Evolutionary conservation across 2,113 vertebrate species (phyloP).

Genomic region (Etheostoma spectabile): DNA sequence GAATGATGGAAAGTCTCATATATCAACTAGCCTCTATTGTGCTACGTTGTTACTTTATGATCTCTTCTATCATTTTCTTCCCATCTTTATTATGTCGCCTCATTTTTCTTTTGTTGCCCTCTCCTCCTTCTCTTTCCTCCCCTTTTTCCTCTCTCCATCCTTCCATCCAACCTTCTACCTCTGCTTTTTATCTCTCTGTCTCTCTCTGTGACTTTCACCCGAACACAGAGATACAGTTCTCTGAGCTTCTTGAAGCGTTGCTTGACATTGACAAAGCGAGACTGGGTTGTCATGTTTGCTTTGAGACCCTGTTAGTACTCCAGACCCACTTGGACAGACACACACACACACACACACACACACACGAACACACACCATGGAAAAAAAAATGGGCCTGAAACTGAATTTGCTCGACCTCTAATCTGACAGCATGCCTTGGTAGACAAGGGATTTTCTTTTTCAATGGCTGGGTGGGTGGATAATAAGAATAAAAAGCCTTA

Average conservation of each 20-base stretch:
- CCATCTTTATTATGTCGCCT: not conserved
- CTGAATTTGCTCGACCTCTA: slow-evolving; percentile 79
- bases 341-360: slow-evolving; percentile 17
- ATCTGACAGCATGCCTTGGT: slow-evolving; percentile 87
- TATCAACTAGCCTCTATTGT: slow-evolving; percentile 88
- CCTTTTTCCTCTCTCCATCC: not conserved
- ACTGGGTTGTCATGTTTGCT: slow-evolving; percentile 92
- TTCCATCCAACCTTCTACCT: not conserved
- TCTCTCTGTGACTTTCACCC: slow-evolving; percentile 65
- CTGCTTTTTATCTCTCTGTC: not conserved
- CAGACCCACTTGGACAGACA: slow-evolving; percentile 64
- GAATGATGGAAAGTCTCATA: slow-evolving; percentile 88
- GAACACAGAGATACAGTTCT: slow-evolving; percentile 86
- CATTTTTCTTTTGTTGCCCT: not conserved
- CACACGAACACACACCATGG: not conserved
- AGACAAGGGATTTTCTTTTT: slow-evolving; percentile 70
- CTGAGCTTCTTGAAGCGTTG: slow-evolving; percentile 84
- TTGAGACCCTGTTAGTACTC: slow-evolving; percentile 84
- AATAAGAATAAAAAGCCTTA: slow-evolving; percentile 64
- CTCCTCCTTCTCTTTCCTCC: too few relatives aligned
- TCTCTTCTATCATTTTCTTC: slow-evolving; percentile 15
- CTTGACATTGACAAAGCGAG: slow-evolving; percentile 87
- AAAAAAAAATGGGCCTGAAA: slow-evolving; percentile 79
- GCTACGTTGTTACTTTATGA: slow-evolving; percentile 71
- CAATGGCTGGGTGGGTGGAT: slow-evolving; percentile 72